Evolutionary conservation across 2,797 vertebrate genomes (phyloP), one percentile per base, ranked within the genome.

Genomic region (Spatula versicolor): DNA sequence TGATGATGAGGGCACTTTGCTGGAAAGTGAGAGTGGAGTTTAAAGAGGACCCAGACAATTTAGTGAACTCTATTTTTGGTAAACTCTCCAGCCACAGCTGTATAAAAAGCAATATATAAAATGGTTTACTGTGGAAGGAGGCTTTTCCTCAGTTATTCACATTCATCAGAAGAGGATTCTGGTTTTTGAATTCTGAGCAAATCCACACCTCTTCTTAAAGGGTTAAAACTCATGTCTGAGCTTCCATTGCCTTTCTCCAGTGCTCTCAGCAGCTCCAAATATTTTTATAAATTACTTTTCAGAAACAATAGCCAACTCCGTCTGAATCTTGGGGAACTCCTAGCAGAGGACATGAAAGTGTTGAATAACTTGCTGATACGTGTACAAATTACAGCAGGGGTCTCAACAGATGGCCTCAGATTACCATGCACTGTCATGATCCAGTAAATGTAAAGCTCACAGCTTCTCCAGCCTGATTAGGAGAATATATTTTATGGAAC

Each of bases 31-130:
- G 0, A 91, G 37, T 0, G 0, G 45, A 69, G 20, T 76, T 93
- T 71, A 67, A 88, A 86, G 52, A 74, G 26, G 39, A 30, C 35
- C 26, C 18, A 71, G 37, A 77, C 28, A 37, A 91, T 33, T 37
- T 73, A 20, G 30, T 63, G 52, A 77, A 48, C 43, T 46, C 5
- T 7, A 0, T 50, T 88, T 86, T 63, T 83, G n/a, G 62, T n/a
- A 55, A 58, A 82, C 15, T 3, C 33, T 31, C 14, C 31, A 55
- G 31, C 30, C 48, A 68, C 31, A 89, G 7, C 30, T 73, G 16
- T 80, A 43, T 73, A n/a, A 82, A 82, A 75, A 79, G 15, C 35
- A 76, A 37, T 76, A 41, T 31, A 58, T 88, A 37, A 86, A 92
- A 68, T 54, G 48, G 39, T 39, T 77, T 80, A 39, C 23, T 4